Conservation (phyloP, 2,113 vertebrate species). For the Apeltes quadracus region DNA sequence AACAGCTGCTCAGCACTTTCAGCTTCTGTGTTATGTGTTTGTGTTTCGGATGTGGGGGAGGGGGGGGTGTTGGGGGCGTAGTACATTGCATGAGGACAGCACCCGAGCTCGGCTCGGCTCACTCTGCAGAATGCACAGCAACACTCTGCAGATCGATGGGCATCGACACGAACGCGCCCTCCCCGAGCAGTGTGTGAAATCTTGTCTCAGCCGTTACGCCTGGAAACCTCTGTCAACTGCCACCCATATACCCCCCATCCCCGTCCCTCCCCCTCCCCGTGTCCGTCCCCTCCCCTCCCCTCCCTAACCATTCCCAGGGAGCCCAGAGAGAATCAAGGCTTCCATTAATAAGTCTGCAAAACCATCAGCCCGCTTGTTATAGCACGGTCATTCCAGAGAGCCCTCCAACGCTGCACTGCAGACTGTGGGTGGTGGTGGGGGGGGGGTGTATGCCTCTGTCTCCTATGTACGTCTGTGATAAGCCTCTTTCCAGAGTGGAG, state of each 20-base stretch:
- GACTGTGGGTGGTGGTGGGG: background rate
- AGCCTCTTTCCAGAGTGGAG: no score
- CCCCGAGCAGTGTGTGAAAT: constrained; percentile 13
- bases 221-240: constrained; percentile 29
- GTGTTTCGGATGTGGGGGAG: background rate
- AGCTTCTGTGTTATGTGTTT: background rate
- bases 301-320: constrained; percentile 22
- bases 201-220: constrained; percentile 37
- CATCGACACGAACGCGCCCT: constrained; percentile 8
- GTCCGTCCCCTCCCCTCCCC: background rate
- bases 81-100: constrained; percentile 46
- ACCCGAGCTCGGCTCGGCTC: constrained; percentile 12
- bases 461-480: constrained; percentile 40
- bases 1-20: constrained; percentile 67
- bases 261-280: constrained; percentile 16
- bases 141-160: constrained; percentile 45
- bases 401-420: constrained; percentile 21
- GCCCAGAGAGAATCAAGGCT: constrained; percentile 49
- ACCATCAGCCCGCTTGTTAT: constrained; percentile 68
- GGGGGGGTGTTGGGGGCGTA: no score
- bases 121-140: constrained; percentile 27
- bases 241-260: constrained; percentile 9
- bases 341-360: constrained; percentile 51
- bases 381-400: constrained; percentile 60
- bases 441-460: constrained; percentile 25